These are phyloP conservation scores for Calameuta pallipes DNA, from an alignment of 2,888 invertebrate species.

Conservation along the genomic window DNA sequence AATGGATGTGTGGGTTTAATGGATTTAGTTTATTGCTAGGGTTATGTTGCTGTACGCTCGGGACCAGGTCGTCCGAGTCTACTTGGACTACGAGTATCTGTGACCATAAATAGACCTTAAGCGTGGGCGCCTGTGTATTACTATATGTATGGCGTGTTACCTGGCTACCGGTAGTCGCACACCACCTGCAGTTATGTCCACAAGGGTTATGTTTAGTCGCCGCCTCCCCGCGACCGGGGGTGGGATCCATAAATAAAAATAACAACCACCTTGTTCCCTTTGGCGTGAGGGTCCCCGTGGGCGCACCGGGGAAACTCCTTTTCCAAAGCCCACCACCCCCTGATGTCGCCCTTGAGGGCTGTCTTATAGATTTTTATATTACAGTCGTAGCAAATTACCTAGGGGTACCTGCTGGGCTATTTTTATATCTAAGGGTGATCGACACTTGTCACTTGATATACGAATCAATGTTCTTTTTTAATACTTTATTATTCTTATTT, in stretches of 20 bases:
- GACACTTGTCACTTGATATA: not conserved
- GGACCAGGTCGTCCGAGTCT: not conserved
- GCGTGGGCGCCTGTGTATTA: not conserved
- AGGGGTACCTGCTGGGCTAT: not conserved
- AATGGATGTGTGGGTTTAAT: not conserved
- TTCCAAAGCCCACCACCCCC: not conserved
- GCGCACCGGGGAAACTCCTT: not conserved
- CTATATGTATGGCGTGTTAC: constrained; percentile 6
- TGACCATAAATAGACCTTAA: not conserved
- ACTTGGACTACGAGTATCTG: not conserved
- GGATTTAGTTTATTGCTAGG: not conserved
- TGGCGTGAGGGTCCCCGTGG: not conserved
- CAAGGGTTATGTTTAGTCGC: constrained; percentile 27
- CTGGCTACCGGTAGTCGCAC: constrained; percentile 23
- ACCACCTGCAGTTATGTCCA: constrained; percentile 40
- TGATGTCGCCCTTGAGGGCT: not conserved
- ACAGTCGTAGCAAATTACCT: not conserved
- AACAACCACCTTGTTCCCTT: not conserved
- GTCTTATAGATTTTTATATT: not conserved
- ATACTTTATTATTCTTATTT: not conserved
- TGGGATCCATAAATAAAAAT: not conserved
- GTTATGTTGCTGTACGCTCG: not conserved
- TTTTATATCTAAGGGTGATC: not conserved
- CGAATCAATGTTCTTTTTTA: too few relatives aligned
- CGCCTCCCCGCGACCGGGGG: constrained; percentile 8